These are phyloP conservation scores for Ciconia nigra DNA, from an alignment of 2,797 vertebrate species.

Conservation along the genomic window DNA sequence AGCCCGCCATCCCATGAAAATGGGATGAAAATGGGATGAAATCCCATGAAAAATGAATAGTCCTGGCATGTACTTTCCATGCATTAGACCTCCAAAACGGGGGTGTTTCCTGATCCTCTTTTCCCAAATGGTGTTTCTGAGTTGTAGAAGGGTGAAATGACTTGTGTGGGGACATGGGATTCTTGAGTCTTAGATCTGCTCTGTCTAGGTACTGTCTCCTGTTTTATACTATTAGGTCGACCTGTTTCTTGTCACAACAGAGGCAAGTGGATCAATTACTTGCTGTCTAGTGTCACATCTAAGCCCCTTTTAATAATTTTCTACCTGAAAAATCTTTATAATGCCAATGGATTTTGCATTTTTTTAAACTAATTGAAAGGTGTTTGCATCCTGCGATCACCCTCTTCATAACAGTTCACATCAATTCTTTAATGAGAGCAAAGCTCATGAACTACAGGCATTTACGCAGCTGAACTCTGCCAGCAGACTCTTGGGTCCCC, in stretches of 20 bases:
- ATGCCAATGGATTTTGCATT: conserved; percentile 21
- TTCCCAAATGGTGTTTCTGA: neutral
- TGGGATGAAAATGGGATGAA: no score
- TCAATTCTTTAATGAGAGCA: conserved; percentile 56
- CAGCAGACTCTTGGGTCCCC: conserved; percentile 7
- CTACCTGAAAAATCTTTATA: conserved; percentile 25
- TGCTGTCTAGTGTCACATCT: neutral
- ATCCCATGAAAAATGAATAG: neutral
- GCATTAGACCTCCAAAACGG: fast-evolving
- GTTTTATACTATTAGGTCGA: neutral
- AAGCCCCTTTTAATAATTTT: neutral
- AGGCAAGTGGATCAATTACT: neutral
- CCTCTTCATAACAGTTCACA: conserved; percentile 14
- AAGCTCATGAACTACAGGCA: conserved; percentile 42
- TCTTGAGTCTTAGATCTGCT: neutral
- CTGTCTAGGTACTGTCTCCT: neutral
- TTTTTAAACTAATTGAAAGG: conserved; percentile 37
- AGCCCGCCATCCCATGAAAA: neutral
- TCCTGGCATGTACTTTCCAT: neutral
- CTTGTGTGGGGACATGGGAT: neutral
- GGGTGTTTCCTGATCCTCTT: neutral
- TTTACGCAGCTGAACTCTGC: conserved; percentile 45
- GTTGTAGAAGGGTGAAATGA: neutral
- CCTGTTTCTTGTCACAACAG: neutral
- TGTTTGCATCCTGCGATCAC: conserved; percentile 11